Base-by-base conservation (phyloP, 2,797 vertebrate genomes). In the Ptychobarbus kaznakovi region DNA sequence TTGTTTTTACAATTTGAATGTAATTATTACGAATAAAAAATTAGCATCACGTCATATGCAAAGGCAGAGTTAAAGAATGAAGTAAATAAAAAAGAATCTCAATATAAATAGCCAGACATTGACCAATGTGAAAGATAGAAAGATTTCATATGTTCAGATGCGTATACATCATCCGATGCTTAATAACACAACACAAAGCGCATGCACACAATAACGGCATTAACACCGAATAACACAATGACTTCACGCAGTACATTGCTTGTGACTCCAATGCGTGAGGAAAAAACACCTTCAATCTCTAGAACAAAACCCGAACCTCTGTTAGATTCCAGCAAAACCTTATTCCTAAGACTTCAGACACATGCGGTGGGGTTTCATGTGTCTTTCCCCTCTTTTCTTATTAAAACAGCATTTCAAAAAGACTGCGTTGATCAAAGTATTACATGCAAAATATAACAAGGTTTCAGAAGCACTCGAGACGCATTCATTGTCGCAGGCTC, bases 191-290 rank as follows among this genome's bases (percentile, higher is more conserved):
- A 13, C 44, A 51, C 32, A 66, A 38, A 35, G 32, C 16, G 40
- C 40, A 18, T 35, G 9, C 2, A 16, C 10, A 77, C 32, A 56
- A 77, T 28, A 68, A 32, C 10, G 20, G 20, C 51, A 68, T 58
- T 69, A 75, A 78, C 76, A 18, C 3, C 61, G 79, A 73, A 75
- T 22, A 18, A 84, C 13, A 38, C 38, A 70, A 32, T 22, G 42
- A 42, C 40, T n/a, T 16, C 6, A 44, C 3, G 49, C 65, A 25
- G 8, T 38, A 35, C 49, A 61, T 3, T 2, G 68, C 72, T 28
- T 7, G 22, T 5, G n/a, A 69, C 16, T 44, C 13, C 16, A 42
- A 53, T 4, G 16, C 18, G 61, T 20, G 5, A 42, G 73, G 16
- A 56, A 68, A 83, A 6, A 74, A 65, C 51, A 74, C 32, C 15